Conservation (phyloP, 2,113 vertebrate genomes). For the Synodontis membranacea region DNA sequence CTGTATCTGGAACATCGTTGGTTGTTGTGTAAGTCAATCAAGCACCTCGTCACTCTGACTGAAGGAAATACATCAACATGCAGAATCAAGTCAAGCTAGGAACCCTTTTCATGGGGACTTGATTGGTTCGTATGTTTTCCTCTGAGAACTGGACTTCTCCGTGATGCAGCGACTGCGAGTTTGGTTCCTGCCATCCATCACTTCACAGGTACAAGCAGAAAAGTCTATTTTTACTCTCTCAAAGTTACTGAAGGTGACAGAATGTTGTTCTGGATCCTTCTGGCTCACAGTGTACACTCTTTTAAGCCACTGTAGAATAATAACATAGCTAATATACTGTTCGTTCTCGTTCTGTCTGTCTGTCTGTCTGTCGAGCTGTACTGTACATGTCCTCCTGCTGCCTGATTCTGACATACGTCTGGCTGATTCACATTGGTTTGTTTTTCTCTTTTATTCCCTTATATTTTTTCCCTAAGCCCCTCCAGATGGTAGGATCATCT, state of each 20-base stretch:
- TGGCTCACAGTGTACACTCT: neutral
- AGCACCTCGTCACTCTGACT: neutral
- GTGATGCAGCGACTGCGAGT: neutral
- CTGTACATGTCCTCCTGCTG: neutral
- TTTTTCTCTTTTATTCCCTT: neutral
- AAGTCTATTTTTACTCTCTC: neutral
- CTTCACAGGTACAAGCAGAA: neutral
- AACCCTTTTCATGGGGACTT: neutral
- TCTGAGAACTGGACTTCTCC: neutral
- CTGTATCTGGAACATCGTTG: neutral
- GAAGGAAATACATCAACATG: neutral
- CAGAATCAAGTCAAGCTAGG: neutral
- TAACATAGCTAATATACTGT: neutral
- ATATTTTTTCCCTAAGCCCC: neutral
- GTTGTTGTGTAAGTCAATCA: neutral
- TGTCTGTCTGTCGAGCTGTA: neutral
- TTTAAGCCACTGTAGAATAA: neutral
- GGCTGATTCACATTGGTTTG: fast-evolving
- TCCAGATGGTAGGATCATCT: slow-evolving; percentile 4
- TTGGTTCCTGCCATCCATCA: neutral
- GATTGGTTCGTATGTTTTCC: neutral
- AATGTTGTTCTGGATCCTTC: neutral
- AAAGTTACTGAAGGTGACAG: neutral
- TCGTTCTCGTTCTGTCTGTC: neutral
- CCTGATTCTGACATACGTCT: neutral